These are phyloP conservation scores for Dendrolimus houi DNA, from an alignment of 2,888 invertebrate genomes.

Conservation along the genomic window DNA sequence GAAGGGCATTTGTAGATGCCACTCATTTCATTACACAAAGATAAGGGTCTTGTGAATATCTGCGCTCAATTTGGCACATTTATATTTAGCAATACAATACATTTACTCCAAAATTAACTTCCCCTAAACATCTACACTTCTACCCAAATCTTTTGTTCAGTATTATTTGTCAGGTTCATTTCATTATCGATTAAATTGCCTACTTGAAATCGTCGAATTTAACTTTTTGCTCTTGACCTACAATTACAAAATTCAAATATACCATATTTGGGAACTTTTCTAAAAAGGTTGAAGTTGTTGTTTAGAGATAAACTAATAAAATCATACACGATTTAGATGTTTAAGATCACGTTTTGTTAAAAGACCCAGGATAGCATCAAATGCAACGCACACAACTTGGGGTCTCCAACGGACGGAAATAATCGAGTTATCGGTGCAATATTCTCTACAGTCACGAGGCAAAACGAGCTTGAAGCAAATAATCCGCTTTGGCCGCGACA, in stretches of 20 bases:
- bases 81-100: constrained; percentile 19
- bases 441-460: constrained; percentile 28
- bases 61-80: constrained; percentile 39
- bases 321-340: too few species aligned
- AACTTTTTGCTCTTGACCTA: too few species aligned
- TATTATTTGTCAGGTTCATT: too few species aligned
- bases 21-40: constrained; percentile 62
- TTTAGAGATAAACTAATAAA: too few species aligned
- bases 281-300: too few species aligned
- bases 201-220: too few species aligned
- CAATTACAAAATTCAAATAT: too few species aligned
- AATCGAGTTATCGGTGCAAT: constrained; percentile 48
- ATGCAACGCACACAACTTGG: not conserved
- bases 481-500: constrained; percentile 51
- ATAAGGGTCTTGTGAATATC: constrained; percentile 56
- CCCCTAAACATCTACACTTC: too few species aligned
- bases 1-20: constrained; percentile 50
- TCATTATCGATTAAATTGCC: too few species aligned
- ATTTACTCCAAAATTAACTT: not conserved
- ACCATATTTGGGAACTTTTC: too few species aligned
- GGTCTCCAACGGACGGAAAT: constrained; percentile 23
- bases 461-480: constrained; percentile 28
- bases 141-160: too few species aligned
- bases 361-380: constrained; percentile 11
- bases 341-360: constrained; percentile 5